A percentile compares a stretch with the other conserved stretches of the same genome.
These are phyloP conservation scores for Poecilia picta DNA, from an alignment of 2,797 vertebrate species.

Conservation along the genomic window DNA sequence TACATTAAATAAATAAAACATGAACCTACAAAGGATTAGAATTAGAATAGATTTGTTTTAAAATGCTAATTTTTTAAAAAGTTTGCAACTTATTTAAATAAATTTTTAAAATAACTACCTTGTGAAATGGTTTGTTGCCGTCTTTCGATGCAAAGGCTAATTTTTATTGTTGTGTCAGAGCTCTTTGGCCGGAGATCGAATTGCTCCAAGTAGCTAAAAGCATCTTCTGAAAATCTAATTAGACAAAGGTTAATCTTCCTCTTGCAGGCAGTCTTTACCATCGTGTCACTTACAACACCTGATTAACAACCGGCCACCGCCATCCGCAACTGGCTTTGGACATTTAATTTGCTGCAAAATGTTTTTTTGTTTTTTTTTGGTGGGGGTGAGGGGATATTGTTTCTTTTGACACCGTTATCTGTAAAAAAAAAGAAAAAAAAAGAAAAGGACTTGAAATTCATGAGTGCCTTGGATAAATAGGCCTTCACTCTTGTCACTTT, in stretches of 20 bases:
- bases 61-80: not conserved
- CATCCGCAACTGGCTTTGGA: not conserved
- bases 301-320: constrained; percentile 6
- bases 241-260: constrained; percentile 70
- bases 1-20: not conserved
- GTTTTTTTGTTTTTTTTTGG: too few species aligned
- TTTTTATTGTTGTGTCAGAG: constrained; percentile 18
- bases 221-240: constrained; percentile 78
- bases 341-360: constrained; percentile 1
- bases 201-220: constrained; percentile 66
- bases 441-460: not conserved
- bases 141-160: not conserved
- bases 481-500: not conserved
- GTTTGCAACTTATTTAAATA: not conserved
- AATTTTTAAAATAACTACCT: not conserved
- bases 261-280: constrained; percentile 17
- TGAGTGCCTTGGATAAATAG: not conserved
- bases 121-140: not conserved
- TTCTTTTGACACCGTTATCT: too few species aligned
- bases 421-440: not conserved
- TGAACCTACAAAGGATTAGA: too few species aligned
- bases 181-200: constrained; percentile 42
- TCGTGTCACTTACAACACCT: constrained; percentile 12
- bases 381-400: not conserved
- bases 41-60: not conserved